Evolutionary conservation across 2,113 vertebrate genomes (phyloP).

Genomic region (Lanius ludovicianus): DNA sequence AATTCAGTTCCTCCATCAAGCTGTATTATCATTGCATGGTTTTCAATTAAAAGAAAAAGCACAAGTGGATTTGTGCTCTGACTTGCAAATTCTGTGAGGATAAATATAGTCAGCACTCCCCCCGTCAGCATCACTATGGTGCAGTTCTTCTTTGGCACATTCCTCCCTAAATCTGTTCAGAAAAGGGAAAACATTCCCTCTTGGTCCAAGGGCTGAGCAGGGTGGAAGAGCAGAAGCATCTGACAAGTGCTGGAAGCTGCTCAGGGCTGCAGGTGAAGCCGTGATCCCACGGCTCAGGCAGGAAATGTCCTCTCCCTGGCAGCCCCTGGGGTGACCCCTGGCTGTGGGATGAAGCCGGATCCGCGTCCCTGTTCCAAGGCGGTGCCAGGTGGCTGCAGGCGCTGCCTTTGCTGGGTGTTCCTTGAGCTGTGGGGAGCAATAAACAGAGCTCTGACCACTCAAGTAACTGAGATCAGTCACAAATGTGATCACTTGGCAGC

Average conservation of each 20-base stretch:
- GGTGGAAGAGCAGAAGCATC: neutral
- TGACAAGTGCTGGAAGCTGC: neutral
- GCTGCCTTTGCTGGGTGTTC: neutral
- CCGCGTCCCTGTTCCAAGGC: rapidly evolving
- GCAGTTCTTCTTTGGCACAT: neutral
- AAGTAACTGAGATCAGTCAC: neutral
- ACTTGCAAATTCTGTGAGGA: neutral
- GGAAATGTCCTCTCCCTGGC: neutral
- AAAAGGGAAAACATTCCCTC: neutral
- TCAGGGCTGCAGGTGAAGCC: neutral
- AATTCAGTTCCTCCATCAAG: neutral
- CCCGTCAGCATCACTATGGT: neutral
- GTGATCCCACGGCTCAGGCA: neutral
- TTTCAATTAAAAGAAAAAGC: neutral
- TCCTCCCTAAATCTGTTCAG: neutral
- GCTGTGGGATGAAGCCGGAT: neutral
- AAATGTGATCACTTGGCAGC: neutral
- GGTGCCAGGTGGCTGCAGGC: neutral
- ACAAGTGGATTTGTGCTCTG: neutral
- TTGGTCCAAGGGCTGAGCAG: neutral
- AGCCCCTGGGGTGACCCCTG: neutral
- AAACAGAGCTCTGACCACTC: neutral
- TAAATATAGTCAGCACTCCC: neutral
- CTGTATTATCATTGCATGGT: neutral
- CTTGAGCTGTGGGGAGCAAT: neutral